A percentile compares a stretch with the other conserved stretches of the same genome.
These are phyloP conservation scores for Lagocephalus sceleratus DNA, from an alignment of 2,797 vertebrate genomes.

Conservation along the genomic window DNA sequence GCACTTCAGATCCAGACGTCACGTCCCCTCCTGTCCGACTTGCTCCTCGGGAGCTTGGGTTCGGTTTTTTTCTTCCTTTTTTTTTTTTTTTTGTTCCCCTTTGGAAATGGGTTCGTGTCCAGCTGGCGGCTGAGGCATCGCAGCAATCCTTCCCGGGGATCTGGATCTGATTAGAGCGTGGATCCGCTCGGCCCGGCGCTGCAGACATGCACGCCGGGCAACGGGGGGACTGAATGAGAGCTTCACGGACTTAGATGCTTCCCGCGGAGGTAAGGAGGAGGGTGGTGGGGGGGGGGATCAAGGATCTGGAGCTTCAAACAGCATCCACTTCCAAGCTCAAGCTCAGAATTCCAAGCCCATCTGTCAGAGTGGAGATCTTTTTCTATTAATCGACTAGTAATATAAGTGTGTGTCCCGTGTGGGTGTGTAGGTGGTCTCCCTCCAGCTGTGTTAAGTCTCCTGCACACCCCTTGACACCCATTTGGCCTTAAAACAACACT, in stretches of 20 bases:
- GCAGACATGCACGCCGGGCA: slow-evolving; percentile 28
- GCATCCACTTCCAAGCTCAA: slow-evolving; percentile 4
- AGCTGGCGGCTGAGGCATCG: slow-evolving; percentile 7
- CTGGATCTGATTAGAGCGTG: slow-evolving; percentile 53
- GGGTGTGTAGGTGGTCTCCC: slow-evolving; percentile 44
- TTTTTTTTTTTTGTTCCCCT: background rate
- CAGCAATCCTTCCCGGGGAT: slow-evolving; percentile 29
- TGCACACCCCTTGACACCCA: slow-evolving; percentile 52
- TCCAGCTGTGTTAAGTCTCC: slow-evolving; percentile 58
- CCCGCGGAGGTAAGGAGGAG: slow-evolving; percentile 63
- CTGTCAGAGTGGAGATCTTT: slow-evolving; percentile 1
- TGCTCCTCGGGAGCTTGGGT: slow-evolving; percentile 33
- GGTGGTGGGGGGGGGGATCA: slow-evolving; percentile 1
- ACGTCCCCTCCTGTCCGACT: slow-evolving; percentile 29
- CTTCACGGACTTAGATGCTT: slow-evolving; percentile 54
- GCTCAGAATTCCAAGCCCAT: slow-evolving; percentile 7
- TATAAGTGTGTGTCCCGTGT: background rate
- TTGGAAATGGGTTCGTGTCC: slow-evolving; percentile 8
- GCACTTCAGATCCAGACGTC: slow-evolving; percentile 53
- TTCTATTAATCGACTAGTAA: background rate
- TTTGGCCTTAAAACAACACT: slow-evolving; percentile 67
- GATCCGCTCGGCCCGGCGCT: slow-evolving; percentile 28
- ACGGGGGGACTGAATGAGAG: slow-evolving; percentile 26
- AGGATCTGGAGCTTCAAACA: background rate
- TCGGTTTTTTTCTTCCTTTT: background rate